Evolutionary conservation across 1,140 invertebrate genomes (phyloP), one percentile per base, ranked within the genome.

Genomic region (Anoplophora glabripennis): DNA sequence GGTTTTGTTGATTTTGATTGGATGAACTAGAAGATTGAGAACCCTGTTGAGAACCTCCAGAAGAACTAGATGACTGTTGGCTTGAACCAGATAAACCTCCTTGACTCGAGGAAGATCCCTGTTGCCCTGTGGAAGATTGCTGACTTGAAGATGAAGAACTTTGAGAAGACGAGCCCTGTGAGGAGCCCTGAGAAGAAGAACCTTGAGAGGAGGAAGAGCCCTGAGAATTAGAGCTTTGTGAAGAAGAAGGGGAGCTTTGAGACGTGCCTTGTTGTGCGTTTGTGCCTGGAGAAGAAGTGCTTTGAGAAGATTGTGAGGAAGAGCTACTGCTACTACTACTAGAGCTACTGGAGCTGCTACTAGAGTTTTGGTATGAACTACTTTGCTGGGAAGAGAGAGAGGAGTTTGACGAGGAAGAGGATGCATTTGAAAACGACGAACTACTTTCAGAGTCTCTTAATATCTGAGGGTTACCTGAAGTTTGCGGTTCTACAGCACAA

Each of bases 381-480:
- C 55, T 61, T 57, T 61, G 40, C 40, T 59, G 34, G 49, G 38
- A 61, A 7, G 51, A 38, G 53, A 54, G 51, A 54, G 21, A 28
- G 21, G 21, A 28, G 21, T 28, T 9, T 47, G 11, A 36, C 75
- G 53, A 17, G 68, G 11, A 36, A 74, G 53, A 17, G 68, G 76
- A 66, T 71, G 75, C 9, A 75, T 67, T 61, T 83, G 77, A 71
- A 83, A 81, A 64, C 83, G 84, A 3, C 67, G 75, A 60, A 28
- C 21, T 28, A 28, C 21, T 28, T 2, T 28, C 21, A 28, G 21
- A 28, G 21, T 5, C 21, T 28, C 21, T 28, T 28, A 28, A 28
- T 2, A 28, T 2, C 3, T 28, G 21, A 28, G 21, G 21, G 21
- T 28, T 28, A 28, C 21, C 21, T 28, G 21, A 28, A 28, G 21